Conservation (phyloP, 2,113 vertebrate species). For the Podarcis raffonei region DNA sequence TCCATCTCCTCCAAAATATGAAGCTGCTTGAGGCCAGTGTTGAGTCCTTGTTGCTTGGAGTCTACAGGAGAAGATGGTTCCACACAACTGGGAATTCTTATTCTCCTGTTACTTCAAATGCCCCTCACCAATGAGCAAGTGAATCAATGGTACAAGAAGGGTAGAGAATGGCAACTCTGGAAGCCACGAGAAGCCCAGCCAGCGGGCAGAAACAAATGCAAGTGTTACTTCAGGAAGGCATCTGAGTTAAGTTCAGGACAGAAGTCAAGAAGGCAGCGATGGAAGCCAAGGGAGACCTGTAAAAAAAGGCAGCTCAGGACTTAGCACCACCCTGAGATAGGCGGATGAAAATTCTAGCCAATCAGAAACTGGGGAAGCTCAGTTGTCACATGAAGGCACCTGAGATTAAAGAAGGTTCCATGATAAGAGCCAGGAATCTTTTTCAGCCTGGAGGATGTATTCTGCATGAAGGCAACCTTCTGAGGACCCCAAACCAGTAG, state of each 20-base stretch:
- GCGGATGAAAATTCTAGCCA: not conserved
- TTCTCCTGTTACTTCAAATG: too few relatives aligned
- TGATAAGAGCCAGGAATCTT: too few relatives aligned
- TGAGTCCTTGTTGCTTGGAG: not conserved
- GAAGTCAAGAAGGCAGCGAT: too few relatives aligned
- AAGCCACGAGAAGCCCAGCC: too few relatives aligned
- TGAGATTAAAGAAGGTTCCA: slow-evolving; percentile 32
- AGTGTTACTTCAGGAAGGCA: not conserved
- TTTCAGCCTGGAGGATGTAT: too few relatives aligned
- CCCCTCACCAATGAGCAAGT: too few relatives aligned
- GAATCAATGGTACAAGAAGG: not conserved
- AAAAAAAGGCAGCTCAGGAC: not conserved
- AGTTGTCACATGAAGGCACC: not conserved
- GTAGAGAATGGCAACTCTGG: not conserved
- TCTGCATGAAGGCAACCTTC: too few relatives aligned
- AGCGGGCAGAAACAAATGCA: not conserved
- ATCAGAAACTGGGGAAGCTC: not conserved
- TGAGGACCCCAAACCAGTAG: too few relatives aligned
- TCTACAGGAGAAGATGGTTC: too few relatives aligned
- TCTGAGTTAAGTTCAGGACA: too few relatives aligned
- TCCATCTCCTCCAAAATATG: not conserved
- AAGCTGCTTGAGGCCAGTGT: not conserved
- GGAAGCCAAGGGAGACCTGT: too few relatives aligned
- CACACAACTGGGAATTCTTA: too few relatives aligned
- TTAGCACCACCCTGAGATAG: not conserved